Evolutionary conservation across 2,113 vertebrate genomes (phyloP).

Genomic region (Nycticorax nycticorax): DNA sequence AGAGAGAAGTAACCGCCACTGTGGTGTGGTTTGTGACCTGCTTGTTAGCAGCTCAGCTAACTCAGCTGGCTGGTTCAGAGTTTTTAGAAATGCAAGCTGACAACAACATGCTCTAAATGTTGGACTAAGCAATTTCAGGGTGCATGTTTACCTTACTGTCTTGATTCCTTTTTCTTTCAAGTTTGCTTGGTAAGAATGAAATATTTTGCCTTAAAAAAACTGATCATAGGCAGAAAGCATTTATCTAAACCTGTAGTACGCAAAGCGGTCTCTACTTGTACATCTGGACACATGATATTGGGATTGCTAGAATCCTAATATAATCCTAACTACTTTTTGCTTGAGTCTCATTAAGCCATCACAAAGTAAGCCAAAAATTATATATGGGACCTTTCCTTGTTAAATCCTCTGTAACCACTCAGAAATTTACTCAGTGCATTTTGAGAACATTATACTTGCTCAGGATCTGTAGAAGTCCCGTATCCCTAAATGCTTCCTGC

Average conservation of each 20-base stretch:
- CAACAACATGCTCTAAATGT: not conserved
- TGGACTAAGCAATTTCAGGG: conserved; percentile 29
- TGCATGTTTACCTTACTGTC: not conserved
- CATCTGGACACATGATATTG: not conserved
- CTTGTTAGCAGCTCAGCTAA: conserved; percentile 12
- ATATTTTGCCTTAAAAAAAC: not conserved
- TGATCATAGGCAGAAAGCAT: not conserved
- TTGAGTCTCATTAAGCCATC: not conserved
- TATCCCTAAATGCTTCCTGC: not conserved
- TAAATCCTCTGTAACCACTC: not conserved
- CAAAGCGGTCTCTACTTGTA: not conserved
- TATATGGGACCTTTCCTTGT: not conserved
- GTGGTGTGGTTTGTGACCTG: conserved; percentile 19
- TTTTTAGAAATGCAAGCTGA: conserved; percentile 23
- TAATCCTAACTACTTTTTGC: not conserved
- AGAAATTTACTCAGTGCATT: not conserved
- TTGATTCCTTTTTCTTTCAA: not conserved
- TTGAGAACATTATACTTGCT: not conserved
- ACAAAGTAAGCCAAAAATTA: not conserved
- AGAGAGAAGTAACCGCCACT: not conserved
- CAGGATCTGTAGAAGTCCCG: not conserved
- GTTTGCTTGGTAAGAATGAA: not conserved
- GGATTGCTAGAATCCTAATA: not conserved
- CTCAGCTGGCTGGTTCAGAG: not conserved
- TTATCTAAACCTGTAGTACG: not conserved